Conservation (phyloP, 2,113 vertebrate species). For the Sinosuthora webbiana region DNA sequence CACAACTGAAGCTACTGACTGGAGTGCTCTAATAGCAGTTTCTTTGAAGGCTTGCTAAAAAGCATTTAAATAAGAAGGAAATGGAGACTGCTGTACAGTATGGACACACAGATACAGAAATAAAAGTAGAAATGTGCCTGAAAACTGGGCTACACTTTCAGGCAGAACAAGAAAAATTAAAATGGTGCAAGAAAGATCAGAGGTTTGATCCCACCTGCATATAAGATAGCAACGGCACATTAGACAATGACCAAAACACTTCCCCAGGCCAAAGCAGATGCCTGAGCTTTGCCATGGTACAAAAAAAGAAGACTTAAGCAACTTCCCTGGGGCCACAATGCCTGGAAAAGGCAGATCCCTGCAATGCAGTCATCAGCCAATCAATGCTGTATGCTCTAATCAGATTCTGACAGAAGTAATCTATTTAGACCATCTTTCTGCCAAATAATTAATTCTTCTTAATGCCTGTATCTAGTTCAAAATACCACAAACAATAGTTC, state of each 20-base stretch:
- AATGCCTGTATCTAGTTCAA: not conserved
- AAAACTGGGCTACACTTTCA: not conserved
- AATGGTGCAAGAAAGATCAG: not conserved
- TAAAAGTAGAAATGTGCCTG: not conserved
- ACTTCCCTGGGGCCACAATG: not conserved
- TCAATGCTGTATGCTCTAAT: not conserved
- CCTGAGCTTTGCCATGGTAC: not conserved
- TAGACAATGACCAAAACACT: not conserved
- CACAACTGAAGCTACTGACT: not conserved
- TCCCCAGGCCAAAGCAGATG: not conserved
- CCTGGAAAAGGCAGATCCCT: conserved; percentile 8
- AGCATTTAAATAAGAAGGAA: not conserved
- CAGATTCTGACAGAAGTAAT: not conserved
- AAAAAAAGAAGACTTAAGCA: not conserved
- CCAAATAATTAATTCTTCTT: conserved; percentile 45
- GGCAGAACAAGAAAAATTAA: not conserved
- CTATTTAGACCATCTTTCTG: conserved; percentile 19
- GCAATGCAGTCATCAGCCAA: conserved; percentile 39
- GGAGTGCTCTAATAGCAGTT: not conserved
- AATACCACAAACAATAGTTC: not conserved
- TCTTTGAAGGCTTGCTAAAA: not conserved
- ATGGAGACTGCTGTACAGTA: not conserved
- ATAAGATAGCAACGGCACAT: not conserved
- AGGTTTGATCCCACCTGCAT: not conserved
- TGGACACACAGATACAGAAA: not conserved